Evolutionary conservation across 2,888 invertebrate genomes (phyloP).

Genomic region (Ferrisia virgata): DNA sequence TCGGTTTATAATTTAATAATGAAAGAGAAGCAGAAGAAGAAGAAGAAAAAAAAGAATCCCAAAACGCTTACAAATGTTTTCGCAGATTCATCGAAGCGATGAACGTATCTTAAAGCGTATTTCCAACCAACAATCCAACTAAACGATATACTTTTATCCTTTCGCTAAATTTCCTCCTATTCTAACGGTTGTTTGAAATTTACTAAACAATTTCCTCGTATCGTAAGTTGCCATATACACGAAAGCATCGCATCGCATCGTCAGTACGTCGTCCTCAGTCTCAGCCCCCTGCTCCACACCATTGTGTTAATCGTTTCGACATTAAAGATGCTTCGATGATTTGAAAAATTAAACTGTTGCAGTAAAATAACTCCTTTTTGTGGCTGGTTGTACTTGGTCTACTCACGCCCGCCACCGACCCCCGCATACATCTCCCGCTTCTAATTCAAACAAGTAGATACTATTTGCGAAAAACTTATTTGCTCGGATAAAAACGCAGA

Average conservation of each 20-base stretch:
- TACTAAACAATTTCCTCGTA: not conserved
- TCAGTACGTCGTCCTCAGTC: no score
- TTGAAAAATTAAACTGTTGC: slow-evolving; percentile 28
- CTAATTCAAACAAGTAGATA: slow-evolving; percentile 8
- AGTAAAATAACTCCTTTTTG: not conserved
- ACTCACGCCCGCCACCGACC: not conserved
- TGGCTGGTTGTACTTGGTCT: not conserved
- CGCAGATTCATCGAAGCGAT: not conserved
- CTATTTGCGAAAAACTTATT: slow-evolving; percentile 16
- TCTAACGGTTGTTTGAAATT: not conserved
- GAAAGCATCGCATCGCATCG: not conserved
- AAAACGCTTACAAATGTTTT: not conserved
- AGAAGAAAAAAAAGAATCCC: no score
- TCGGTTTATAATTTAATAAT: no score
- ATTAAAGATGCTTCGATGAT: slow-evolving; percentile 11
- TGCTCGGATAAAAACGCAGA: not conserved
- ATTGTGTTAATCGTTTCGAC: not conserved
- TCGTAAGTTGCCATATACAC: not conserved
- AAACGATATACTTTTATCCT: not conserved
- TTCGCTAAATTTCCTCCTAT: not conserved
- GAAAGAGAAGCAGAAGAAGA: no score
- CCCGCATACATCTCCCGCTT: not conserved
- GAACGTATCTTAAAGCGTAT: not conserved
- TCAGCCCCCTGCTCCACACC: not conserved
- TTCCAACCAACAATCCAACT: not conserved